phyloP scores from a whole-genome alignment of 2,113 vertebrate species.

The Tringa solitaria region DNA sequence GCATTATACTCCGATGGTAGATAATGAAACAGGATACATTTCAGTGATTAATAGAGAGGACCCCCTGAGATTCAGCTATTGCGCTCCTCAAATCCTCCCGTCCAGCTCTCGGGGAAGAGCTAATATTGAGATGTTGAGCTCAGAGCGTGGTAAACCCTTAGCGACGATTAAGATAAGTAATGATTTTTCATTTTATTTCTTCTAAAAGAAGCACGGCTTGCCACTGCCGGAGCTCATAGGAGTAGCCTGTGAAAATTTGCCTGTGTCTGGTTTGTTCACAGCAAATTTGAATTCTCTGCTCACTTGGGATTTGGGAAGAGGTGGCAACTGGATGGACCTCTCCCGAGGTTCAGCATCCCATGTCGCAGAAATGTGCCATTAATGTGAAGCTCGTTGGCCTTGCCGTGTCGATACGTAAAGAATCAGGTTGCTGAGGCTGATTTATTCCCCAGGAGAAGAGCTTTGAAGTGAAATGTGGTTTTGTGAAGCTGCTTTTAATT shows the following conservation, averaged over 20 bases:
- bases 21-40: background rate
- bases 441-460: background rate
- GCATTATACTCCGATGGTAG: background rate
- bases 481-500: conserved; percentile 20
- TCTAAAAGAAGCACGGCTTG: background rate
- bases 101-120: background rate
- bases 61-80: background rate
- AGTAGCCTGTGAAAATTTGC: background rate
- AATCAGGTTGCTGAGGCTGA: background rate
- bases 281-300: background rate
- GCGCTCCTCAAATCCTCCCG: background rate
- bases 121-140: background rate
- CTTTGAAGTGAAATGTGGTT: background rate
- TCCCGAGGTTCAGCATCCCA: rapidly evolving
- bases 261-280: background rate
- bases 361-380: rapidly evolving
- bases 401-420: rapidly evolving
- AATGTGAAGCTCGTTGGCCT: background rate
- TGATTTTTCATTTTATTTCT: background rate
- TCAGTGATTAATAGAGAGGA: background rate
- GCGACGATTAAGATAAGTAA: background rate
- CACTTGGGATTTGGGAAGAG: background rate
- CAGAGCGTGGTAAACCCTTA: background rate
- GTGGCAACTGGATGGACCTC: rapidly evolving
- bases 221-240: background rate